Percentiles rank a stretch among this genome's conserved stretches.
Evolutionary conservation across 2,797 vertebrate species (phyloP).

Genomic region (Lindbergichthys nudifrons): DNA sequence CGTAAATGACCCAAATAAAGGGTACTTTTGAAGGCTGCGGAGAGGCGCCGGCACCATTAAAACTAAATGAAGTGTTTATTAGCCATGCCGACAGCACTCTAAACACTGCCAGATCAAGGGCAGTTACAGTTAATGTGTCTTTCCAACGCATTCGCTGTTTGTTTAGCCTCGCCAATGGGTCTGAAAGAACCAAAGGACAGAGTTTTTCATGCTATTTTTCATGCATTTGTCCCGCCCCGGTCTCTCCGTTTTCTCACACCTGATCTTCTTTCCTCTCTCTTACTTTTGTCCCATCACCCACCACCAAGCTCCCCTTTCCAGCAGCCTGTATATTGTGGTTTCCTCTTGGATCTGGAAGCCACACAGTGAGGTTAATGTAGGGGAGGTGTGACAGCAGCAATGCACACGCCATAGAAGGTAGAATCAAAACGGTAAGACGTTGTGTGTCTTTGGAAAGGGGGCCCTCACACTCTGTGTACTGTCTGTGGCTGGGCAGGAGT

Average conservation of each 20-base stretch:
- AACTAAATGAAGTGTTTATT: constrained; percentile 92
- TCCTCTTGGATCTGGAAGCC: constrained; percentile 65
- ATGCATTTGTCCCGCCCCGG: constrained; percentile 45
- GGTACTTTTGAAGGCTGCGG: constrained; percentile 87
- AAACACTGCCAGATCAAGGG: constrained; percentile 87
- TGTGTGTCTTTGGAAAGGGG: constrained; percentile 54
- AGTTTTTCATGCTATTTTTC: constrained; percentile 71
- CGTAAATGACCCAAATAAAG: constrained; percentile 91
- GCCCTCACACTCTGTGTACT: constrained; percentile 51
- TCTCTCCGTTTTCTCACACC: constrained; percentile 63
- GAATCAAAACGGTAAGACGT: constrained; percentile 58
- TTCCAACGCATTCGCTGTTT: constrained; percentile 79
- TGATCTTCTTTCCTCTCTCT: constrained; percentile 51
- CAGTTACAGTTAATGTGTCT: constrained; percentile 87
- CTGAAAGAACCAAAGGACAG: constrained; percentile 72
- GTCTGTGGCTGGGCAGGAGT: constrained; percentile 74
- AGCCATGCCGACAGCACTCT: constrained; percentile 87
- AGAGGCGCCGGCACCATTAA: constrained; percentile 87
- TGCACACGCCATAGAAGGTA: constrained; percentile 52
- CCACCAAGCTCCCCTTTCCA: constrained; percentile 42
- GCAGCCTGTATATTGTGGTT: constrained; percentile 63
- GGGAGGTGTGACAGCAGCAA: constrained; percentile 71
- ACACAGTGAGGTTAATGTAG: constrained; percentile 60
- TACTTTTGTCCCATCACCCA: constrained; percentile 38
- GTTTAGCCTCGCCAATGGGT: constrained; percentile 81